Conservation (phyloP, 2,888 invertebrate genomes). For the Nycteola revayana region DNA sequence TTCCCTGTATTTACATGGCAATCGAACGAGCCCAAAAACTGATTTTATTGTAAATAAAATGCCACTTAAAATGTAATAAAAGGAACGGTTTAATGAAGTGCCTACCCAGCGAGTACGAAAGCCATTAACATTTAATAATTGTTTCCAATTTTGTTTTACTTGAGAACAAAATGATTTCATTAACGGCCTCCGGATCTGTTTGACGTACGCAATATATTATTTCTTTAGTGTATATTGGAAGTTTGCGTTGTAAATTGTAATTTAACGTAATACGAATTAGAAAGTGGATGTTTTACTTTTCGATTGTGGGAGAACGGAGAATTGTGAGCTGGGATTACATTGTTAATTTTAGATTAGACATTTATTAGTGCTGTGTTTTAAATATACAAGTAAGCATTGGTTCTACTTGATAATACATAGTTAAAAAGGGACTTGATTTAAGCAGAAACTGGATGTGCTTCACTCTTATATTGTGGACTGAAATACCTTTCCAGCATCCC, state of each 20-base stretch:
- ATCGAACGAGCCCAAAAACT: constrained; percentile 22
- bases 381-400: too few species aligned
- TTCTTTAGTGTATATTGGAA: constrained; percentile 33
- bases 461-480: too few species aligned
- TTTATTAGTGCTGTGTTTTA: too few species aligned
- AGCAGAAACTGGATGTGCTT: too few species aligned
- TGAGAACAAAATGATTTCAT: constrained; percentile 49
- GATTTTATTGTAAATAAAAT: constrained; percentile 34
- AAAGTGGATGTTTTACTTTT: constrained; percentile 1
- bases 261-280: constrained; percentile 20
- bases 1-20: constrained; percentile 26
- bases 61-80: constrained; percentile 34
- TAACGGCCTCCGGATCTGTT: constrained; percentile 40
- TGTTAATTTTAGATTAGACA: too few species aligned
- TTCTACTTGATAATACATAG: too few species aligned
- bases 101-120: constrained; percentile 23
- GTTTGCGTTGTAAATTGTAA: constrained; percentile 34
- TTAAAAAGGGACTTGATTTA: too few species aligned
- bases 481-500: too few species aligned
- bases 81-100: constrained; percentile 34
- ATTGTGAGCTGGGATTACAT: too few species aligned
- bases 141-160: constrained; percentile 45
- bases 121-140: constrained; percentile 43
- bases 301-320: too few species aligned
- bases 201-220: constrained; percentile 42